A percentile compares a stretch with the other conserved stretches of the same genome.
Evolutionary conservation across 2,797 vertebrate genomes (phyloP).

Genomic region (Hybognathus amarus): DNA sequence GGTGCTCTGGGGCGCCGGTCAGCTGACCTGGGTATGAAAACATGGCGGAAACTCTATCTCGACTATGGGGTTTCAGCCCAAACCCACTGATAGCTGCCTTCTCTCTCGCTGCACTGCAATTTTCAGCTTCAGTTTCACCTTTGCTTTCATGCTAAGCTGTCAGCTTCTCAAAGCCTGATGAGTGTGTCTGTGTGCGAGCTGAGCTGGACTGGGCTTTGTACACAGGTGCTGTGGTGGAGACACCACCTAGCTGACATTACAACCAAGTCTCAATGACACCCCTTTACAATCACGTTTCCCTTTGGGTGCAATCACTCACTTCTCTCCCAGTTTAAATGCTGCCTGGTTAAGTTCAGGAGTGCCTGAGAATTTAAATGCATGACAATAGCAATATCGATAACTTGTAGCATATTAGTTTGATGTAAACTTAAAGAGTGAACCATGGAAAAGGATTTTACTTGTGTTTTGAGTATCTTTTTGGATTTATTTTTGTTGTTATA

Average conservation of each 20-base stretch:
- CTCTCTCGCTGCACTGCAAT: constrained; percentile 92
- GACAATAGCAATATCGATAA: background rate
- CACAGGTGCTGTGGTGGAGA: constrained; percentile 53
- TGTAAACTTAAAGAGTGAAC: background rate
- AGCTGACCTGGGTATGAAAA: constrained; percentile 93
- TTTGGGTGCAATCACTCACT: constrained; percentile 49
- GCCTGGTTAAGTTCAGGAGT: constrained; percentile 9
- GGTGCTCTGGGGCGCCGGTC: constrained; percentile 75
- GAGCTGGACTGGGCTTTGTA: constrained; percentile 49
- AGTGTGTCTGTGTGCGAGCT: constrained; percentile 74
- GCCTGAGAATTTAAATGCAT: background rate
- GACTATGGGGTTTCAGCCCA: constrained; percentile 91
- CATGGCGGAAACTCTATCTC: constrained; percentile 88
- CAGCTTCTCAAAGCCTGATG: constrained; percentile 87
- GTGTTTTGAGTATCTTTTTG: background rate
- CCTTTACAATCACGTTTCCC: constrained; percentile 50
- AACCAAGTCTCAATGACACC: constrained; percentile 57
- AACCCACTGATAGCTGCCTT: constrained; percentile 93
- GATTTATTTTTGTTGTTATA: background rate
- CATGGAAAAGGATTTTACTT: background rate
- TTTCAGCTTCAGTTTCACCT: constrained; percentile 99
- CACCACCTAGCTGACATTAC: constrained; percentile 59
- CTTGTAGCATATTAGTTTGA: background rate
- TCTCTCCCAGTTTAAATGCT: constrained; percentile 9
- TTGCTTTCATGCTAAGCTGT: constrained; percentile 93